Evolutionary conservation across 2,888 invertebrate species (phyloP).

Genomic region (Spodoptera littoralis): DNA sequence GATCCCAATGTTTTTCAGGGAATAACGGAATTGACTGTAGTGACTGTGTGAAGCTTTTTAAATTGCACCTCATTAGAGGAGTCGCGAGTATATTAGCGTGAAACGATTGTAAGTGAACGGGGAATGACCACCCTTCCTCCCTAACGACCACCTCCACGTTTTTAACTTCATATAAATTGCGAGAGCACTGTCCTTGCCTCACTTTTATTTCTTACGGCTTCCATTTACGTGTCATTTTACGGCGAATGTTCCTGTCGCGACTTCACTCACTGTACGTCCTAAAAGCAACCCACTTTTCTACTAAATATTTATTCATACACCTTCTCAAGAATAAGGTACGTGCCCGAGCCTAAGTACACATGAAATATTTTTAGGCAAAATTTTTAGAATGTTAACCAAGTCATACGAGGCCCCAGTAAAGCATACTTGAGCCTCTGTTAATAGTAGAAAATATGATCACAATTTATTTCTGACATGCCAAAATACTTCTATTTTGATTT

Average conservation of each 20-base stretch:
- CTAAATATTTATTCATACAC: conserved; percentile 59
- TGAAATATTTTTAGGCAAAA: conserved; percentile 39
- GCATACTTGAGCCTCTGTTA: conserved; percentile 38
- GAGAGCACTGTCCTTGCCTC: conserved; percentile 51
- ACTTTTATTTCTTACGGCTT: conserved; percentile 53
- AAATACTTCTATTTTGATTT: conserved; percentile 46
- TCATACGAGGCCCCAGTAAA: conserved; percentile 10
- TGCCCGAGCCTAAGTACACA: conserved; percentile 39
- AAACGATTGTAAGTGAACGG: conserved; percentile 61
- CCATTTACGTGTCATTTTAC: conserved; percentile 56
- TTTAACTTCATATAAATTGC: conserved; percentile 60
- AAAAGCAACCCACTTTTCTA: conserved; percentile 52
- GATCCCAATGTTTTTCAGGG: conserved; percentile 29
- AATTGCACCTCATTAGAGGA: conserved; percentile 63
- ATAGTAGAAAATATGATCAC: conserved; percentile 41
- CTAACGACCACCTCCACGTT: conserved; percentile 60
- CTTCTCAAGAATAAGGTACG: conserved; percentile 46
- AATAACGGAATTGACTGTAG: conserved; percentile 29
- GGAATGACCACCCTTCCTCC: conserved; percentile 47
- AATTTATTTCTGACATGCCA: conserved; percentile 45
- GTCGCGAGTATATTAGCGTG: conserved; percentile 61
- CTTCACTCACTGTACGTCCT: conserved; percentile 48
- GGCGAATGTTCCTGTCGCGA: conserved; percentile 49
- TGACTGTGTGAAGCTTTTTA: conserved; percentile 41
- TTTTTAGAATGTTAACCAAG: conserved; percentile 27